Evolutionary conservation across 2,888 invertebrate species (phyloP).

Genomic region (Hydraecia micacea): DNA sequence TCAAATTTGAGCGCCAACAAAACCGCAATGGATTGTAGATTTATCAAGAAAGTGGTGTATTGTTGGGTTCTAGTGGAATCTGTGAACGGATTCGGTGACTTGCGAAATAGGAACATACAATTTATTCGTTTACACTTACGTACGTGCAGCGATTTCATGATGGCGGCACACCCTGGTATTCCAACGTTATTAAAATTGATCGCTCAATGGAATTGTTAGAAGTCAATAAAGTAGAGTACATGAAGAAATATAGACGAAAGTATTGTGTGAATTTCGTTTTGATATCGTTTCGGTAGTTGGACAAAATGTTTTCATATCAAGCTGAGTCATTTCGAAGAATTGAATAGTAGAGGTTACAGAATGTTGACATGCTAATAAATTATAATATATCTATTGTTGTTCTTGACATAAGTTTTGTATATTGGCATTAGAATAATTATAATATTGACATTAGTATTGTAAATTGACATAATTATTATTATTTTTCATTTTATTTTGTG

Average conservation of each 20-base stretch:
- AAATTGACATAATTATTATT: too few species aligned
- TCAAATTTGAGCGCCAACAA: not conserved
- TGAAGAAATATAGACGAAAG: conserved; percentile 45
- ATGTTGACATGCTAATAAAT: too few species aligned
- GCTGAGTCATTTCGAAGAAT: conserved; percentile 26
- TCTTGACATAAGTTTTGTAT: too few species aligned
- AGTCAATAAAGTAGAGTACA: conserved; percentile 51
- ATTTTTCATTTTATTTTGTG: too few species aligned
- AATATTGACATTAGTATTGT: too few species aligned
- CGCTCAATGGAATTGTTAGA: conserved; percentile 51
- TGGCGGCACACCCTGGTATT: conserved; percentile 43
- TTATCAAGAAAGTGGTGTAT: not conserved
- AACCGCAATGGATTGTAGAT: conserved; percentile 17
- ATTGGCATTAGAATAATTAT: too few species aligned
- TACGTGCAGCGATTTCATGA: conserved; percentile 62
- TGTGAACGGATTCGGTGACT: conserved; percentile 62
- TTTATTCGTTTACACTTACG: conserved; percentile 67
- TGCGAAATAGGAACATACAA: conserved; percentile 67
- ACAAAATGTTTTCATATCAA: conserved; percentile 47
- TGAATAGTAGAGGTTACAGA: too few species aligned
- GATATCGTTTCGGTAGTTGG: conserved; percentile 24
- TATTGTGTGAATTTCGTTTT: conserved; percentile 41
- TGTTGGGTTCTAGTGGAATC: conserved; percentile 9
- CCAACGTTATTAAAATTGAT: conserved; percentile 63
- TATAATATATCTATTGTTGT: too few species aligned